A percentile compares a stretch with the other conserved stretches of the same genome.
These are phyloP conservation scores for Hippocampus abdominalis DNA, from an alignment of 2,113 vertebrate species.

Conservation along the genomic window DNA sequence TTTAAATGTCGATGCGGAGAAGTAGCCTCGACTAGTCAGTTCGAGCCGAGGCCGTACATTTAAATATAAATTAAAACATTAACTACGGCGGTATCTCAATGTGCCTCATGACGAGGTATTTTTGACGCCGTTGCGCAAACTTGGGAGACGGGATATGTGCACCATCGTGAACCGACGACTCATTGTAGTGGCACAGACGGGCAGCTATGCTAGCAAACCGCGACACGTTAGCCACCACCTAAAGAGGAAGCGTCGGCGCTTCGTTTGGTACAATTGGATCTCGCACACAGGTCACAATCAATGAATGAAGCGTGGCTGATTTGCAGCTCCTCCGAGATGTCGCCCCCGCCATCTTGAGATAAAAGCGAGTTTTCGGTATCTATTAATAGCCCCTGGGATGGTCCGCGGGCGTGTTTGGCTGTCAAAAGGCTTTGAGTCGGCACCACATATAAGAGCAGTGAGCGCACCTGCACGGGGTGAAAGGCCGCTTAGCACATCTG, in stretches of 20 bases:
- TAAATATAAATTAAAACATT: too few relatives aligned
- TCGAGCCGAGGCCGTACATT: too few relatives aligned
- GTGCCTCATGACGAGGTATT: too few relatives aligned
- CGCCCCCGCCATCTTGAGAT: constrained; percentile 15
- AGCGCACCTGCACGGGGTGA: constrained; percentile 21
- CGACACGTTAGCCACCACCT: too few relatives aligned
- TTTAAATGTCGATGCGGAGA: too few relatives aligned
- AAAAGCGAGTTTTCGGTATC: constrained; percentile 23
- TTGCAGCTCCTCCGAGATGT: constrained; percentile 39
- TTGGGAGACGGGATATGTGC: too few relatives aligned
- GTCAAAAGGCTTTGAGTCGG: constrained; percentile 36
- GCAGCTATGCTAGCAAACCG: too few relatives aligned
- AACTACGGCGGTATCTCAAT: too few relatives aligned
- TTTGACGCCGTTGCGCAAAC: too few relatives aligned
- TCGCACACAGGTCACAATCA: constrained; percentile 37
- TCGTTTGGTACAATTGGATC: constrained; percentile 14
- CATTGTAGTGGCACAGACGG: too few relatives aligned
- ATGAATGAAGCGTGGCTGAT: constrained; percentile 31
- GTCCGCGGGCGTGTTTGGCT: constrained; percentile 39
- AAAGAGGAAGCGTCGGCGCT: constrained; percentile 8
- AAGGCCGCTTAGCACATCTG: constrained; percentile 4
- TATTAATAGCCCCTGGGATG: constrained; percentile 56
- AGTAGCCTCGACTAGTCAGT: too few relatives aligned
- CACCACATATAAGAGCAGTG: constrained; percentile 11
- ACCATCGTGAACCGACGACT: too few relatives aligned